Evolutionary conservation across 1,140 invertebrate genomes (phyloP), one percentile per base, ranked within the genome.

Genomic region (Carcinoscorpius rotundicauda): DNA sequence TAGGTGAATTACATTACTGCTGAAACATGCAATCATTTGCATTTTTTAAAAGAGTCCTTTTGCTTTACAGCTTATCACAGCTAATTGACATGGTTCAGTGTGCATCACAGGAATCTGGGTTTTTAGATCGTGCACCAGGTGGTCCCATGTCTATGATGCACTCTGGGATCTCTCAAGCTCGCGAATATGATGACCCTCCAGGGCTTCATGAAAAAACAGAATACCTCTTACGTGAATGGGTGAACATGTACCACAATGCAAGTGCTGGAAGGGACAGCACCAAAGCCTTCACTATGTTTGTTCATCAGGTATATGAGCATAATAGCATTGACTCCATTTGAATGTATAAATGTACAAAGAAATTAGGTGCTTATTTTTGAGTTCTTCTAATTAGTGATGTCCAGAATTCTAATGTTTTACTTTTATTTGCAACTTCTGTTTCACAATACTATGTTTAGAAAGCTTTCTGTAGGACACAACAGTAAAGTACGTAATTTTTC

Each of bases 151-250:
- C 89, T 29, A 92, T 96, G 74, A 94, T 97, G 73, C 91, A 96
- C 76, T 89, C 91, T 66, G 93, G 93, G 59, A 92, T 97, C 72
- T 75, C 78, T 11, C 81, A 93, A 81, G 85, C 89, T 49, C 82
- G 89, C 62, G 91, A 96, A 65, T 93, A 87, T 70, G 92, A 96
- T 73, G 95, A 98, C 80, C 93, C 94, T 10, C 91, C 89, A 4
- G 93, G 90, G 8, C 78, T 99, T 5, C 86, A 92, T 72, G 94
- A 97, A 73, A 98, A 98, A 76, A 96, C 94, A 0, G 95, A 98
- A 75, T 91, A 84, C 69, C 78, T 99, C 3, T 78, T 99, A 5
- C 82, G 93, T 10, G 96, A 99, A 74, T 99, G 97, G 97, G 89
- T 98, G 4, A 84, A 82, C 29, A 85, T 97, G 74, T 95, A 95